Base-by-base conservation (phyloP, 2,888 invertebrate species). In the Crematogaster levior region DNA sequence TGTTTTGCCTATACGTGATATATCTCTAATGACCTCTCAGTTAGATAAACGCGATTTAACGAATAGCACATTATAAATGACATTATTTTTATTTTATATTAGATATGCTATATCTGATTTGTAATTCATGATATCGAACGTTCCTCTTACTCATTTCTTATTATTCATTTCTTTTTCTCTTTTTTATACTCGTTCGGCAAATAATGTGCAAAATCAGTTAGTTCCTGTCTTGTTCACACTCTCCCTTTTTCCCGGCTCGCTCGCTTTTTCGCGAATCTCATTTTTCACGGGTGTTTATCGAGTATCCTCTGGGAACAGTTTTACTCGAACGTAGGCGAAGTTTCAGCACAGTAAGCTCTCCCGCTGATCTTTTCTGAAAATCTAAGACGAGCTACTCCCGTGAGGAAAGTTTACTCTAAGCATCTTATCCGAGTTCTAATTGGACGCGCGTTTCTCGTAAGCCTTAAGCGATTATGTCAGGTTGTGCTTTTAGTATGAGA, bases 371-470 rank as follows among this genome's bases (percentile, higher is more conserved):
- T 70, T 53, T 43, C 48, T 34, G 30, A 40, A 74, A 79, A 73
- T 86, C 40, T 61, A 70, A 48, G 60, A 30, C 48, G 27, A 48
- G 60, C 73, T 43, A 30, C 30, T 77, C 34, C 80, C 60, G 73
- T 48, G 80, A 73, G 46, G 80, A 80, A 80, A 79, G 74, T 61
- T 66, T 61, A 34, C 51, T 65, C 70, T 81, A 81, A 82, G 83
- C 82, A 83, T 21, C 84, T 86, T 83, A 86, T 83, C 83, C 75
- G 79, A 83, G 80, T 86, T 84, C 58, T 77, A 85, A 85, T 84
- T 85, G 82, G 68, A 53, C 72, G 48, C 46, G 51, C 43, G 63
- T 84, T 79, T 68, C 72, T 37, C 70, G 34, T 63, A 46, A 68
- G 72, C 34, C 65, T 46, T 37, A 21, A 27, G 53, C 58, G 83